Evolutionary conservation across 2,888 invertebrate genomes (phyloP), one percentile per base, ranked within the genome.

Genomic region (Orthosia gracilis): DNA sequence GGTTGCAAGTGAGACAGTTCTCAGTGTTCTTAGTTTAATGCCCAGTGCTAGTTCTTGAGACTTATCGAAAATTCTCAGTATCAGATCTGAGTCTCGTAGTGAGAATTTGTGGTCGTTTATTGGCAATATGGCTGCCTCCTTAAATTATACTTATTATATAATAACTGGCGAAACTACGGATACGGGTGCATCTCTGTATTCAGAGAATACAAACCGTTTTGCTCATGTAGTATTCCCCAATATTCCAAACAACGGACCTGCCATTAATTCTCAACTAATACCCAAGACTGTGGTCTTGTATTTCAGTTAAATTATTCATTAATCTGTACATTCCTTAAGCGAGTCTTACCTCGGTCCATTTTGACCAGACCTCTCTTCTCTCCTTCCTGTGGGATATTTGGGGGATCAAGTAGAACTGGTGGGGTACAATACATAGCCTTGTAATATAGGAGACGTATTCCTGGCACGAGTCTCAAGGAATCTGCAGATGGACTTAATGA

Each of bases 371-470:
- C 62, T 3, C n/a, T 52, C 0, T 0, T 12, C 21, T 21, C 7
- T 49, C 1, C 4, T 62, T 49, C 0, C 1, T 40, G 17, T 54
- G 1, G 3, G 49, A 55, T 11, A 18, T 21, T 55, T 7, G 7
- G 49, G 17, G 11, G 54, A 13, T 59, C 23, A 13, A n/a, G 12
- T 26, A 4, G 17, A 2, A 15, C 31, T 84, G 84, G 81, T 69
- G 65, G 31, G 12, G 13, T 50, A 49, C 23, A 57, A 72, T 69
- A 70, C 73, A 77, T 71, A 69, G 80, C 61, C 50, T 50, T 50
- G 83, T 76, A 84, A 86, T 89, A 85, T 83, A 82, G 83, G 80
- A 82, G 80, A 77, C 81, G 79, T 83, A 85, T 87, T 86, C 85
- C 71, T 74, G 82, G 81, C 80, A 72, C 65, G 77, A 67, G 68